phyloP scores from a whole-genome alignment of 2,797 vertebrate genomes.

The Dendrocincla fuliginosa region DNA sequence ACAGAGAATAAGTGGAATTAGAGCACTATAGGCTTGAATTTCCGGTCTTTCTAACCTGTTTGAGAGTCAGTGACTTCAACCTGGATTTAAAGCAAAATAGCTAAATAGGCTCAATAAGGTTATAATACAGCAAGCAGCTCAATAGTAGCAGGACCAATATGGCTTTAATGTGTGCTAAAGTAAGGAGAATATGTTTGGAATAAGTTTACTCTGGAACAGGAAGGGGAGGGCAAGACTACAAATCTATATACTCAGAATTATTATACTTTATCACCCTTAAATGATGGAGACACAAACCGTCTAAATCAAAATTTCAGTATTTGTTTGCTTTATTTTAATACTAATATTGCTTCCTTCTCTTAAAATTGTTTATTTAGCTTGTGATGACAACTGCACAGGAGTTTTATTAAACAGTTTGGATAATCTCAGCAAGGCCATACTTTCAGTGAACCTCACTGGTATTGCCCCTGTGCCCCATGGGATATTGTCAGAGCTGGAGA shows the following conservation, averaged over 20 bases:
- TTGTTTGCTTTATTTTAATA: not conserved
- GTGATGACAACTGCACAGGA: constrained; percentile 87
- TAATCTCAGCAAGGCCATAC: constrained; percentile 44
- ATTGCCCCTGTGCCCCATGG: constrained; percentile 74
- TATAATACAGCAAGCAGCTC: not conserved
- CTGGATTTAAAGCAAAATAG: not conserved
- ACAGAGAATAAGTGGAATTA: not conserved
- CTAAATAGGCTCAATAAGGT: not conserved
- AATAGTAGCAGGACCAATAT: not conserved
- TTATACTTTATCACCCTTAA: not conserved
- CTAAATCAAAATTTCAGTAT: not conserved
- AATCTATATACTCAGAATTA: not conserved
- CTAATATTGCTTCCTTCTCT: not conserved
- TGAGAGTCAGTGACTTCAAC: not conserved
- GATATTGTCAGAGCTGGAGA: constrained; percentile 81
- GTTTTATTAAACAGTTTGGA: constrained; percentile 83
- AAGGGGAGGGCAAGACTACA: not conserved
- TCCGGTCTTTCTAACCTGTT: not conserved
- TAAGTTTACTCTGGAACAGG: not conserved
- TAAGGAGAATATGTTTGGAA: not conserved
- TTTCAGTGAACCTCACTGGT: constrained; percentile 80
- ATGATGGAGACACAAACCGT: not conserved
- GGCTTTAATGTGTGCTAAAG: not conserved
- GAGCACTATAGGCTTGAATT: not conserved
- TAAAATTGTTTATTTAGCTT: constrained; percentile 76